phyloP scores from a whole-genome alignment of 2,113 vertebrate species.

The Sapajus apella region DNA sequence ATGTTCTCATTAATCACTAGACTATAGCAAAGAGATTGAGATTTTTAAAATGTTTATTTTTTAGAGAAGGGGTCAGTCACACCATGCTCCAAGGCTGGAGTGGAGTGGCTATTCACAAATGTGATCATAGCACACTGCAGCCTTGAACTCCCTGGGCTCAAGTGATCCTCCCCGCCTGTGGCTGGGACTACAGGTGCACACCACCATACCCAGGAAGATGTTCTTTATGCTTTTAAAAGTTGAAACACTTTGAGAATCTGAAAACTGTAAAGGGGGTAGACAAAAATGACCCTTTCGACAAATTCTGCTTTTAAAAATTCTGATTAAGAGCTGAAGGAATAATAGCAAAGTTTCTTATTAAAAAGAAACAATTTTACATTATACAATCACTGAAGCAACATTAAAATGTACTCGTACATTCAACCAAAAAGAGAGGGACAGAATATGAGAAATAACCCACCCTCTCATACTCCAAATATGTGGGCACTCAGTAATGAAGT shows the following conservation, averaged over 20 bases:
- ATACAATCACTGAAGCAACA: slow-evolving; percentile 68
- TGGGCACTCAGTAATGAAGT: slow-evolving; percentile 51
- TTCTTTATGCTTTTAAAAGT: slow-evolving; percentile 11
- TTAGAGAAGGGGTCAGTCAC: background rate
- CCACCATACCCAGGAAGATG: background rate
- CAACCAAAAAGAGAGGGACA: slow-evolving; percentile 52
- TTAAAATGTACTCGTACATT: slow-evolving; percentile 61
- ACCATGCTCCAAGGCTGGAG: background rate
- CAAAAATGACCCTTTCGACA: slow-evolving; percentile 61
- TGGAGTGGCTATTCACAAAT: background rate
- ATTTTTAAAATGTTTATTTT: background rate
- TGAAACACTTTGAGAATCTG: slow-evolving; percentile 50
- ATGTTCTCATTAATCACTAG: slow-evolving; percentile 51
- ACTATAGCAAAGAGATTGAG: slow-evolving; percentile 45
- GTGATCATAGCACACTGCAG: background rate
- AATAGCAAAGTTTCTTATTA: slow-evolving; percentile 61
- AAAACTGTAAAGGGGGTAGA: slow-evolving; percentile 55
- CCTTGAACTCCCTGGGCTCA: background rate
- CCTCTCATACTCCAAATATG: slow-evolving; percentile 55
- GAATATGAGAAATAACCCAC: slow-evolving; percentile 53
- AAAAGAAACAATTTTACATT: slow-evolving; percentile 67
- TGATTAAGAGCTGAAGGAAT: slow-evolving; percentile 51
- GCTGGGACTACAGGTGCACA: background rate
- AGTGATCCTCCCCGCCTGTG: background rate
- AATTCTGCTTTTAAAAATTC: slow-evolving; percentile 57